Evolutionary conservation across 2,888 invertebrate species (phyloP).

Genomic region (Bombylius discolor): DNA sequence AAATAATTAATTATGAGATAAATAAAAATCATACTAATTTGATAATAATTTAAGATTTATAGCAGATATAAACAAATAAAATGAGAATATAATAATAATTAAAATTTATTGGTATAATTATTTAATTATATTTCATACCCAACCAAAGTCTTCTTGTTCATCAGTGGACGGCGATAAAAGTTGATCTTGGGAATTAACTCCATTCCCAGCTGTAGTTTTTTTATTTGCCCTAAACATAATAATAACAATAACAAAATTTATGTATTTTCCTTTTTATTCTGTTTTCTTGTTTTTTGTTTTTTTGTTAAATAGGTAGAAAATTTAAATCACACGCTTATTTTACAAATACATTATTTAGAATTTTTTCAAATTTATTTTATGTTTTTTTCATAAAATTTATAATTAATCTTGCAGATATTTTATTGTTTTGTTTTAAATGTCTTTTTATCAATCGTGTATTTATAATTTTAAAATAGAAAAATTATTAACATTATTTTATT

Average conservation of each 20-base stretch:
- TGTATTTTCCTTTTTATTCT: neutral
- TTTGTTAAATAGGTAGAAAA: neutral
- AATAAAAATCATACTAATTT: no score
- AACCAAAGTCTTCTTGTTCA: constrained; percentile 42
- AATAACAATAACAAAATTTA: no score
- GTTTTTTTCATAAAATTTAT: no score
- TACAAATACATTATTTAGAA: neutral
- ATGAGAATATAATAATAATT: no score
- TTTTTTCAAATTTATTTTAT: neutral
- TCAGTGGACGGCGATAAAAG: constrained; percentile 51
- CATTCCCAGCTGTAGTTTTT: constrained; percentile 19
- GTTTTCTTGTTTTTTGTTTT: no score
- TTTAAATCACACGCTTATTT: neutral
- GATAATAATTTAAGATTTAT: no score
- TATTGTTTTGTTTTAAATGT: neutral
- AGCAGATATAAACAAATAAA: no score
- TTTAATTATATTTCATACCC: constrained; percentile 20
- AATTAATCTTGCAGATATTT: no score
- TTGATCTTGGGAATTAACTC: constrained; percentile 44
- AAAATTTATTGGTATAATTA: no score
- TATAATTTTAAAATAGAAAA: no score
- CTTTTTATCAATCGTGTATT: no score
- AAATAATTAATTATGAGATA: no score
- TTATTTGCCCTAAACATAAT: constrained; percentile 8
- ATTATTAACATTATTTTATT: neutral